Evolutionary conservation across 2,888 invertebrate genomes (phyloP).

Genomic region (Himalopsyche kuldschensis): DNA sequence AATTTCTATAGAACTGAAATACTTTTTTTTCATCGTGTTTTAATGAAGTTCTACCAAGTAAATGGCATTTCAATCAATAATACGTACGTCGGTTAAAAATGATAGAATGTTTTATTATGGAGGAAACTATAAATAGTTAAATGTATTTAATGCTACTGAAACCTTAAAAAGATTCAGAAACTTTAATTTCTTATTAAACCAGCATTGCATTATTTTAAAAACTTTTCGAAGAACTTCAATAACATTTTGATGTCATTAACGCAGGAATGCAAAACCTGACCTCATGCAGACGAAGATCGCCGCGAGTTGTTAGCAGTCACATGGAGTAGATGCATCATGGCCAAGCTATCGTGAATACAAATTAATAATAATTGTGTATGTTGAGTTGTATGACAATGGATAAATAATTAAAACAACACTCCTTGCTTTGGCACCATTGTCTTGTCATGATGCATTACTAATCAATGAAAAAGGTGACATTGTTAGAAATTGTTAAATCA

Average conservation of each 20-base stretch:
- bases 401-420: not conserved
- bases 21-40: too few species aligned
- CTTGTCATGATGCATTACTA: not conserved
- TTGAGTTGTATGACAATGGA: not conserved
- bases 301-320: not conserved
- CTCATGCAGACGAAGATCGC: not conserved
- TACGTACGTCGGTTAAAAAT: too few species aligned
- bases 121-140: too few species aligned
- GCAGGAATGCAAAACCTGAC: not conserved
- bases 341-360: not conserved
- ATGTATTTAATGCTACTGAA: too few species aligned
- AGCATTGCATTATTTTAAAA: not conserved
- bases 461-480: not conserved
- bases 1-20: too few species aligned
- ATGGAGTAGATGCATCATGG: not conserved
- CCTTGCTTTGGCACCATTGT: not conserved
- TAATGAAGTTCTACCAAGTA: too few species aligned
- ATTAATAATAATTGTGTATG: not conserved
- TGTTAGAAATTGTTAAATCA: not conserved
- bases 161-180: too few species aligned
- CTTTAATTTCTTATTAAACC: too few species aligned
- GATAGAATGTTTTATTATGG: too few species aligned
- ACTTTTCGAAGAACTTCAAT: not conserved
- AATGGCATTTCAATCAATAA: too few species aligned
- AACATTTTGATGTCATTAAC: not conserved